phyloP scores from a whole-genome alignment of 1,140 invertebrate genomes.

The Phthorimaea operculella region DNA sequence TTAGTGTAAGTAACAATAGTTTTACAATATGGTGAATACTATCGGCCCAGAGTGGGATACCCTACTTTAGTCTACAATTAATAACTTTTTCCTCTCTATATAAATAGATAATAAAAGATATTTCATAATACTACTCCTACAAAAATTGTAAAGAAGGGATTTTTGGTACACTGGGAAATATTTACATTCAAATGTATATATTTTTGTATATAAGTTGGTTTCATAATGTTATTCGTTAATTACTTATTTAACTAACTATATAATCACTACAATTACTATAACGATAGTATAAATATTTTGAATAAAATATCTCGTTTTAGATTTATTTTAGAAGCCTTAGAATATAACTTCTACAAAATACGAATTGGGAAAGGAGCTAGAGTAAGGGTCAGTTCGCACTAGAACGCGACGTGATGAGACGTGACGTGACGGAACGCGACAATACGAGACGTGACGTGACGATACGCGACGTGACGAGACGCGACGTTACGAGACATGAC shows the following conservation, averaged over 20 bases:
- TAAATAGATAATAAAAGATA: constrained; percentile 20
- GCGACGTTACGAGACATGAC: too few relatives aligned
- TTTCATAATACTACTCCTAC: constrained; percentile 35
- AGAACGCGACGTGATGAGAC: too few relatives aligned
- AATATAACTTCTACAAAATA: constrained; percentile 38
- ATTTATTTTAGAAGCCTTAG: constrained; percentile 45
- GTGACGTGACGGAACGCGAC: too few relatives aligned
- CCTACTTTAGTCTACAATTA: too few relatives aligned
- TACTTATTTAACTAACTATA: constrained; percentile 17
- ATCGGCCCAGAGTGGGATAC: too few relatives aligned
- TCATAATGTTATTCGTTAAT: constrained; percentile 33
- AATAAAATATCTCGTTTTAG: constrained; percentile 59
- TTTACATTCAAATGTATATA: constrained; percentile 61
- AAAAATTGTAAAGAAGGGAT: constrained; percentile 65
- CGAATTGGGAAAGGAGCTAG: constrained; percentile 32
- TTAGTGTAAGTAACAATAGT: too few relatives aligned
- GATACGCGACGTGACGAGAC: too few relatives aligned
- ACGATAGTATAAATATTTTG: constrained; percentile 64
- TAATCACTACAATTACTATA: constrained; percentile 55
- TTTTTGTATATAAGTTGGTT: constrained; percentile 62
- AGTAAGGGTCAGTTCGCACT: constrained; percentile 9
- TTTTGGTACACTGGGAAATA: constrained; percentile 61
- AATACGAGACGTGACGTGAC: too few relatives aligned
- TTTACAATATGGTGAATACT: too few relatives aligned
- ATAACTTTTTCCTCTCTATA: constrained; percentile 5